Evolutionary conservation across 2,113 vertebrate species (phyloP).

Genomic region (Rhombomys opimus): DNA sequence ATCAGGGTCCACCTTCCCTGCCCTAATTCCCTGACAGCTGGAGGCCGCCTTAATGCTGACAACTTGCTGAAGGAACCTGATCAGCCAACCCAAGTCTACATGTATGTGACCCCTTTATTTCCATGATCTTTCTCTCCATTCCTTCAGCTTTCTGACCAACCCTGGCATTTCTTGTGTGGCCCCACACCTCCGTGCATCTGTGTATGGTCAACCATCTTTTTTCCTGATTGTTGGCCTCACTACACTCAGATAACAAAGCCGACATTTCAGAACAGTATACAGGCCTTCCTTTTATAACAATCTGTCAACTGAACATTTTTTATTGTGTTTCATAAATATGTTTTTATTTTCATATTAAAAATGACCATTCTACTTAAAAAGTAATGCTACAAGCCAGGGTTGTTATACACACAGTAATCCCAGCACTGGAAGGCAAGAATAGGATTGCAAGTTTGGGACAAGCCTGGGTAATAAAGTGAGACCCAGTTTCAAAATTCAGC

Average conservation of each 20-base stretch:
- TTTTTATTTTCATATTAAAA: background rate
- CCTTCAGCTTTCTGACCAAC: background rate
- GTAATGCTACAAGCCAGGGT: background rate
- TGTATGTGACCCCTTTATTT: background rate
- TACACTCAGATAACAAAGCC: background rate
- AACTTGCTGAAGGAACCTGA: background rate
- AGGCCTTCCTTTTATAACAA: background rate
- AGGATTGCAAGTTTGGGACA: background rate
- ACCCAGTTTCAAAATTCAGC: background rate
- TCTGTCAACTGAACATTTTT: background rate
- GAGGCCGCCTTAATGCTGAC: background rate
- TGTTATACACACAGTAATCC: background rate
- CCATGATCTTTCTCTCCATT: background rate
- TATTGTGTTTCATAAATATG: background rate
- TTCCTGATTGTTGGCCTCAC: background rate
- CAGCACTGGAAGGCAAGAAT: background rate
- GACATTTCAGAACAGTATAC: background rate
- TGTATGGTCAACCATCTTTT: background rate
- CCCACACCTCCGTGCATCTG: background rate
- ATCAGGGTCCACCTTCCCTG: background rate
- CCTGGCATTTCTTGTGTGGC: background rate
- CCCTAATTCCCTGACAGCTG: too few relatives aligned
- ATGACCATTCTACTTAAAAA: background rate
- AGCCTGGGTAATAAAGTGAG: background rate
- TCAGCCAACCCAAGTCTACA: background rate